A percentile compares a stretch with the other conserved stretches of the same genome.
phyloP scores from a whole-genome alignment of 2,888 invertebrate species.

The Synergus gifuensis region DNA sequence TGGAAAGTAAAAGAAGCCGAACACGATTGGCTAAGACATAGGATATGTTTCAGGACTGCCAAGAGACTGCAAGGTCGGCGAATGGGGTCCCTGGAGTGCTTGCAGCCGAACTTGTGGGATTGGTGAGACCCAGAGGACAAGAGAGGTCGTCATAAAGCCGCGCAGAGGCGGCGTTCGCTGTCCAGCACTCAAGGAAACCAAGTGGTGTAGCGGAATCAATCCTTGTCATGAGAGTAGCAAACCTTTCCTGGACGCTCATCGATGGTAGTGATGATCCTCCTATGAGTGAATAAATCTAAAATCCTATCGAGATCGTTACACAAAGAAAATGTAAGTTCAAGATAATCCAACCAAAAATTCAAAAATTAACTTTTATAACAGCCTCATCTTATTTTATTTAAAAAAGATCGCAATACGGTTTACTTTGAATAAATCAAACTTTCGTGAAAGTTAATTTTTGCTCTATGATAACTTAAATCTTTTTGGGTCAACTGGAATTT shows the following conservation, averaged over 20 bases:
- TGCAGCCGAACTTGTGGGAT: slow-evolving; percentile 95
- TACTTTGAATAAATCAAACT: background rate
- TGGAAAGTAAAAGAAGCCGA: background rate
- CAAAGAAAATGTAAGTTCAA: background rate
- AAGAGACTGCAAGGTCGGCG: slow-evolving; percentile 90
- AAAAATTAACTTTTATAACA: background rate
- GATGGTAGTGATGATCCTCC: slow-evolving; percentile 62
- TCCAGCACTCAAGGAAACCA: slow-evolving; percentile 90
- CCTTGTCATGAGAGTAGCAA: slow-evolving; percentile 80
- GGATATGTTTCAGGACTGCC: slow-evolving; percentile 79
- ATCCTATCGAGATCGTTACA: background rate
- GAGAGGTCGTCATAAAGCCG: slow-evolving; percentile 88
- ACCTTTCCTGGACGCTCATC: slow-evolving; percentile 62
- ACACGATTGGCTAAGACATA: background rate
- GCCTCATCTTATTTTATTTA: no score
- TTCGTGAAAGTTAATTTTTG: background rate
- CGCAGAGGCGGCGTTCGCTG: slow-evolving; percentile 90
- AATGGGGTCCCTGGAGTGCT: slow-evolving; percentile 92
- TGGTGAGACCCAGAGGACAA: slow-evolving; percentile 90
- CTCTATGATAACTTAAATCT: background rate
- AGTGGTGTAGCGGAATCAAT: slow-evolving; percentile 91
- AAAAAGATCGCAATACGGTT: background rate
- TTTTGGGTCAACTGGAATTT: background rate
- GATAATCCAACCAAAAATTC: background rate
- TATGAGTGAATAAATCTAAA: background rate